Evolutionary conservation across 1,140 invertebrate genomes (phyloP).

Genomic region (Stratiolaelaps scimitus): DNA sequence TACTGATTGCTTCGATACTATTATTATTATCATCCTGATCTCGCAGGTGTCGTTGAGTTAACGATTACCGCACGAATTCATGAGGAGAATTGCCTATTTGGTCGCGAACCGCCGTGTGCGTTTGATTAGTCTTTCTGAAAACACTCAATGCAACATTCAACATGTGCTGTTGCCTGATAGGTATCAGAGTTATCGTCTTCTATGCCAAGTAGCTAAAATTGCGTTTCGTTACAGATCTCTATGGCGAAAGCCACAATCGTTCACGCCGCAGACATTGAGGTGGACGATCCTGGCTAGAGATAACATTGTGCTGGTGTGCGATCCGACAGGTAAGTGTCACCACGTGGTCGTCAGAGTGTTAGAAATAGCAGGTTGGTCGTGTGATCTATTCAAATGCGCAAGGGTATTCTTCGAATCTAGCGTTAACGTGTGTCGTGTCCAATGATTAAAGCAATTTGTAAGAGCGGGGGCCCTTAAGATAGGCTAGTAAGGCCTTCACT

Average conservation of each 20-base stretch:
- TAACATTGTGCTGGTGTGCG: background rate
- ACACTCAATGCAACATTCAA: background rate
- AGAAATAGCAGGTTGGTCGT: background rate
- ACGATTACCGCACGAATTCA: background rate
- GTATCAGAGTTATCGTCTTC: background rate
- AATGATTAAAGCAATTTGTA: background rate
- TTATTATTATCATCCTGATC: too few species aligned
- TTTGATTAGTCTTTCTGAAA: constrained; percentile 27
- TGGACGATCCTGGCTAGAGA: background rate
- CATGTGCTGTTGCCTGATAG: background rate
- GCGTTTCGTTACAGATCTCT: background rate
- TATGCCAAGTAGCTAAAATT: background rate
- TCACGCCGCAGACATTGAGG: background rate
- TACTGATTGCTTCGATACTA: too few species aligned
- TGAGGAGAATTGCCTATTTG: constrained; percentile 13
- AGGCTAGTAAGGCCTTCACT: background rate
- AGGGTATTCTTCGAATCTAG: background rate
- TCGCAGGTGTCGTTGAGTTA: too few species aligned
- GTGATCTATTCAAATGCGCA: background rate
- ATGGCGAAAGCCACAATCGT: background rate
- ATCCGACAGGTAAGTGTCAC: background rate
- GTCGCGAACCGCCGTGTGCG: constrained; percentile 15
- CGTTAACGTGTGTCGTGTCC: background rate
- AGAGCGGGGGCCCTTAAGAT: constrained; percentile 18
- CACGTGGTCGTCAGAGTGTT: background rate